Conservation (phyloP, 2,888 invertebrate genomes). For the Idaea straminata region DNA sequence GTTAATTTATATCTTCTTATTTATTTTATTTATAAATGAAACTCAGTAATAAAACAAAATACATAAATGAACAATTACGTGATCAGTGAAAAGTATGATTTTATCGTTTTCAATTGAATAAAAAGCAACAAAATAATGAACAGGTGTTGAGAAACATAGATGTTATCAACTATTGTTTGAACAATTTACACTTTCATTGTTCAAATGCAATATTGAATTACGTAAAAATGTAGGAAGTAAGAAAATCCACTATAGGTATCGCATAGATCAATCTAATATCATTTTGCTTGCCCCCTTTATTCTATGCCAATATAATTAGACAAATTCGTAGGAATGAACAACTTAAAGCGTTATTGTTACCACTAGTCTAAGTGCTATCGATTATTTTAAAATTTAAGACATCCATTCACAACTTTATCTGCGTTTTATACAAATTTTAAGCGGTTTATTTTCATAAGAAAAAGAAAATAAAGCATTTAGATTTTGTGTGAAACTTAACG, state of each 20-base stretch:
- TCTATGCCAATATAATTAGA: slow-evolving; percentile 28
- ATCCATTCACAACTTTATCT: not conserved
- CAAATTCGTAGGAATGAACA: slow-evolving; percentile 49
- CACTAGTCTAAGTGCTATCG: slow-evolving; percentile 74
- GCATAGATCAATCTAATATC: not conserved
- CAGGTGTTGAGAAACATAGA: slow-evolving; percentile 13
- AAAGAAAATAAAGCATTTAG: not conserved
- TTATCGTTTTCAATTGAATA: not conserved
- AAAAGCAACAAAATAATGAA: not conserved
- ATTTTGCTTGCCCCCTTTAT: slow-evolving; percentile 17
- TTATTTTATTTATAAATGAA: slow-evolving; percentile 47
- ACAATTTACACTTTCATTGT: not conserved
- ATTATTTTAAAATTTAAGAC: slow-evolving; percentile 54
- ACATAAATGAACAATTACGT: slow-evolving; percentile 12
- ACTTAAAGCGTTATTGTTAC: slow-evolving; percentile 75
- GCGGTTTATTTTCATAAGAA: not conserved
- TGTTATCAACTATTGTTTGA: slow-evolving; percentile 12
- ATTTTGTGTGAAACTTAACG: not conserved
- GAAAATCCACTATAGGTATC: not conserved
- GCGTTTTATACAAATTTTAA: not conserved
- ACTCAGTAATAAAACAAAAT: slow-evolving; percentile 20
- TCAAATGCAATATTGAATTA: not conserved
- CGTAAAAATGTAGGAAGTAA: not conserved
- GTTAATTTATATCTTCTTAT: slow-evolving; percentile 60
- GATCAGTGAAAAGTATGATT: not conserved